Evolutionary conservation across 2,113 vertebrate species (phyloP), one percentile per base, ranked within the genome.

Genomic region (Oreochromis aureus): DNA sequence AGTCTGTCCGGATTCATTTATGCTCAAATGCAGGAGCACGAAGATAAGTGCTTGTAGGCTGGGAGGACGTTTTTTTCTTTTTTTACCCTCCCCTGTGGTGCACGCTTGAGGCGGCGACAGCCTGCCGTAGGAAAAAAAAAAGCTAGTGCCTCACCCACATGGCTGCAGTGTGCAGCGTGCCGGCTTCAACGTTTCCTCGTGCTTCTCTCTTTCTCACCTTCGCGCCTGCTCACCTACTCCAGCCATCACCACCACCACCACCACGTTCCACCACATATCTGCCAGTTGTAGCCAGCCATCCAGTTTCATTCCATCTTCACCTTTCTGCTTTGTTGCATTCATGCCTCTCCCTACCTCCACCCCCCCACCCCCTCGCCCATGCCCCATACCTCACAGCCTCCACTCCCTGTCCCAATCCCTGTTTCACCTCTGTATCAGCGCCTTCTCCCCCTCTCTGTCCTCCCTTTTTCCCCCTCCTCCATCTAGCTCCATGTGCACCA

Each of bases 71-170:
- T 71, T 48, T 51, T 73, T 44, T 24, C 22, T 44, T 24, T 69
- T 69, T 69, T 69, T 22, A 13, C 36, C 15, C 59, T 41, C 63
- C 81, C 83, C 27, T 16, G 51, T 58, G 73, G 53, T 12, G 32
- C 63, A 58, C 19, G 55, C 86, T 86, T 51, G 27, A 90, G 84
- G 83, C 86, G 61, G 87, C 53, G 69, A 24, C 86, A 19, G 54
- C 36, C 46, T 69, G 90, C 71, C n/a, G 34, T 83, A 86, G 36
- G 82, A 85, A 90, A 87, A 90, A 88, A 41, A 46, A 39, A 13
- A 66, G 89, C 90, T 88, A 80, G 92, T 83, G 94, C 95, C 95
- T 96, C 95, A 95, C 96, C 95, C 95, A 96, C 95, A 94, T 95
- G 92, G 92, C 90, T 94, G 94, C 93, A 87, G 90, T 89, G 91